A percentile compares a stretch with the other conserved stretches of the same genome.
Evolutionary conservation across 2,113 vertebrate species (phyloP).

Genomic region (Nothoprocta pentlandii): DNA sequence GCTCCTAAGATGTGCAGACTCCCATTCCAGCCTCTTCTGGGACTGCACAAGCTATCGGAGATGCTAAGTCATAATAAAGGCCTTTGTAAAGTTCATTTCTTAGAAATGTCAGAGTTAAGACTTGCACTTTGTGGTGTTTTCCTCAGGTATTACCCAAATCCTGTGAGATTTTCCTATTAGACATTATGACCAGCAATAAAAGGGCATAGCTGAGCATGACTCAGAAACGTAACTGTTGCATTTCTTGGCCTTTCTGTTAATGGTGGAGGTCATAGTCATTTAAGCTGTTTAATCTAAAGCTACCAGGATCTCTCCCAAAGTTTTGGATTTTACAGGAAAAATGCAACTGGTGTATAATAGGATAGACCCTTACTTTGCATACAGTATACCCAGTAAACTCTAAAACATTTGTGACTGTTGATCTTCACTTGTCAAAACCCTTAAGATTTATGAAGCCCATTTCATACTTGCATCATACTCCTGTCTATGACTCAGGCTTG

Average conservation of each 20-base stretch:
- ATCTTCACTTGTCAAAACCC: constrained; percentile 4
- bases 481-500: not conserved
- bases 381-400: not conserved
- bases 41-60: not conserved
- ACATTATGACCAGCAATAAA: not conserved
- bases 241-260: not conserved
- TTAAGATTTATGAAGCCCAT: not conserved
- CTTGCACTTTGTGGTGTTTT: not conserved
- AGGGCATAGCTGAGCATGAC: not conserved
- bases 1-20: not conserved
- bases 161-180: not conserved
- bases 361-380: not conserved
- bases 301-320: not conserved
- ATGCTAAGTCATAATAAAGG: not conserved
- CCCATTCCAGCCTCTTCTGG: not conserved
- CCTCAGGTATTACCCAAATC: constrained; percentile 7
- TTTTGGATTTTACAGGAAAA: not conserved
- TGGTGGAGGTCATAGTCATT: not conserved
- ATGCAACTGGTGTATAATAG: not conserved
- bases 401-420: not conserved
- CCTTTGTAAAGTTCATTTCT: not conserved
- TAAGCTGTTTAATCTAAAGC: not conserved
- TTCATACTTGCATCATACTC: not conserved
- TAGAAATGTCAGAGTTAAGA: not conserved
- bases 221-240: not conserved